Evolutionary conservation across 2,113 vertebrate genomes (phyloP), one percentile per base, ranked within the genome.

Genomic region (Zeus faber): DNA sequence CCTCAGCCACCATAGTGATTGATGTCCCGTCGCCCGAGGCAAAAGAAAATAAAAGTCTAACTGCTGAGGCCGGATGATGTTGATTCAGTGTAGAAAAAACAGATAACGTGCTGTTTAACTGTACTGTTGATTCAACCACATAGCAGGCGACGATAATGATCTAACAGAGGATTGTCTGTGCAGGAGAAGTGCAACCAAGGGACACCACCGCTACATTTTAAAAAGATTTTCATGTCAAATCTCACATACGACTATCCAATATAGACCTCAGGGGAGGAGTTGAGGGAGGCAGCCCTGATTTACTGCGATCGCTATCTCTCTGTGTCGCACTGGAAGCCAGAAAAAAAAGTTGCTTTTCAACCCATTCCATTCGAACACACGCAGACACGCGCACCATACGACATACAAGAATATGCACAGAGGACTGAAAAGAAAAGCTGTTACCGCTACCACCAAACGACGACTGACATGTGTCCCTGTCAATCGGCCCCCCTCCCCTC

Each of bases 391-490:
- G 52, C 51, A 26, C 26, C n/a, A n/a, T n/a, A 58, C 20, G n/a
- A n/a, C 49, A 59, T 40, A 22, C 27, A 54, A 40, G 5, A 23
- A 37, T 22, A 16, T 24, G 29, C 21, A 23, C 35, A 17, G 33
- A 25, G n/a, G 11, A 53, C 35, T 26, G 16, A 40, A 40, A 40
- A n/a, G 13, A 13, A 54, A n/a, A n/a, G n/a, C n/a, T n/a, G n/a
- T n/a, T 46, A 78, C 68, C 53, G 61, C 70, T n/a, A 40, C 67
- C 35, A 68, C 76, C 72, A 79, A 82, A 72, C 72, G 85, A 83
- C 76, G 70, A 79, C 51, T 47, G 61, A 70, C 82, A 86, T 79
- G 78, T 77, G 82, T 76, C 62, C 50, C 75, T 80, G 79, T 72
- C 75, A 62, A 65, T 77, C 79, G 80, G 10, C 17, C 33, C 48